phyloP scores from a whole-genome alignment of 2,797 vertebrate species.

The Cirrhinus molitorella region DNA sequence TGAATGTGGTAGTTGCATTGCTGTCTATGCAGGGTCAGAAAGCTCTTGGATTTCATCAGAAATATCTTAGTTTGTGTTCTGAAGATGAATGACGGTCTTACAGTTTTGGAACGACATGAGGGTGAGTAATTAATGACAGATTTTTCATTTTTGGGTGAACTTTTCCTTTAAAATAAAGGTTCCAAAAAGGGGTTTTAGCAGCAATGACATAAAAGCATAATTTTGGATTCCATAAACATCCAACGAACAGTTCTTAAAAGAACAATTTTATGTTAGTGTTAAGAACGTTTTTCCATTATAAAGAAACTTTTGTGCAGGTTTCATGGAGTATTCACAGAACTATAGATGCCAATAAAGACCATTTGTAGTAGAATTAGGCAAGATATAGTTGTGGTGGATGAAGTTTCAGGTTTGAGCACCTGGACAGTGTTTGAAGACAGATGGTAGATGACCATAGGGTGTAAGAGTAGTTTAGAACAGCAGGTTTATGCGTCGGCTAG shows the following conservation, averaged over 20 bases:
- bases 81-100: too few species aligned
- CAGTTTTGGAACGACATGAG: too few species aligned
- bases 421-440: constrained; percentile 56
- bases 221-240: background rate
- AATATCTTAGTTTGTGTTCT: too few species aligned
- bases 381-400: constrained; percentile 36
- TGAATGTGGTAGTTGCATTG: too few species aligned
- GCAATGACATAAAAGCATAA: background rate
- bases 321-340: background rate
- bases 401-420: constrained; percentile 50
- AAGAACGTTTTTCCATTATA: background rate
- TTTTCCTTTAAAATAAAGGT: background rate
- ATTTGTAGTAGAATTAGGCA: constrained; percentile 1
- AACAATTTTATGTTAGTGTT: too few species aligned
- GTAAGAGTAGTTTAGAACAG: constrained; percentile 28
- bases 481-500: constrained; percentile 15
- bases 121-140: too few species aligned
- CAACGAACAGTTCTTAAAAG: too few species aligned
- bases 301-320: background rate
- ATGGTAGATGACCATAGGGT: constrained; percentile 53
- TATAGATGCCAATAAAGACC: background rate
- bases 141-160: too few species aligned
- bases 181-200: background rate
- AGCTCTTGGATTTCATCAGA: too few species aligned
- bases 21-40: too few species aligned